These are phyloP conservation scores for Mystacornis crossleyi DNA, from an alignment of 2,113 vertebrate genomes.

Conservation along the genomic window DNA sequence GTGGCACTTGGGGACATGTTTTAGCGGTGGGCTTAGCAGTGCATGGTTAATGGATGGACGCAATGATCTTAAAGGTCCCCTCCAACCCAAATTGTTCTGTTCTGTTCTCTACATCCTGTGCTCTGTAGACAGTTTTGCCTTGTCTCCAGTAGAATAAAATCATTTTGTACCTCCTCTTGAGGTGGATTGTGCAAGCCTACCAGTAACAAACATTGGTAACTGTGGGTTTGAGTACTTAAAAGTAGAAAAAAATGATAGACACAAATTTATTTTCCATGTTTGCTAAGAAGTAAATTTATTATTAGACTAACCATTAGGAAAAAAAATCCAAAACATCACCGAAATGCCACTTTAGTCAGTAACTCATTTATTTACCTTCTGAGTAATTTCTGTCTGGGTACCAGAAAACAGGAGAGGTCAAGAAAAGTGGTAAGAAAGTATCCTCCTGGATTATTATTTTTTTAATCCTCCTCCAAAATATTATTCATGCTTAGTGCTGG, in stretches of 20 bases:
- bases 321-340: not conserved
- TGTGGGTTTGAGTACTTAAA: not conserved
- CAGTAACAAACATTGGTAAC: not conserved
- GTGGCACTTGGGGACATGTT: not conserved
- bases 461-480: not conserved
- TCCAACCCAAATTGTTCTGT: not conserved
- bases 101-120: not conserved
- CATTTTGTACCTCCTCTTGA: not conserved
- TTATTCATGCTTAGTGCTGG: not conserved
- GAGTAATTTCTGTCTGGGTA: not conserved
- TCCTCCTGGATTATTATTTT: not conserved
- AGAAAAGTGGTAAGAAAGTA: not conserved
- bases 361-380: not conserved
- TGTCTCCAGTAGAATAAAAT: not conserved
- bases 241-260: not conserved
- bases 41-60: accelerated
- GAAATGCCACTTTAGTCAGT: not conserved
- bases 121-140: not conserved
- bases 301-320: not conserved
- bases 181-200: not conserved
- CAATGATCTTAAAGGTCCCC: not conserved
- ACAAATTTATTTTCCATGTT: not conserved
- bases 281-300: not conserved
- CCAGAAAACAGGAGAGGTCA: not conserved
- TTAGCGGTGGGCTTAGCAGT: not conserved